Percentiles rank a stretch among this genome's conserved stretches.
Conservation (phyloP, 2,888 invertebrate genomes). For the Helobdella robusta region DNA sequence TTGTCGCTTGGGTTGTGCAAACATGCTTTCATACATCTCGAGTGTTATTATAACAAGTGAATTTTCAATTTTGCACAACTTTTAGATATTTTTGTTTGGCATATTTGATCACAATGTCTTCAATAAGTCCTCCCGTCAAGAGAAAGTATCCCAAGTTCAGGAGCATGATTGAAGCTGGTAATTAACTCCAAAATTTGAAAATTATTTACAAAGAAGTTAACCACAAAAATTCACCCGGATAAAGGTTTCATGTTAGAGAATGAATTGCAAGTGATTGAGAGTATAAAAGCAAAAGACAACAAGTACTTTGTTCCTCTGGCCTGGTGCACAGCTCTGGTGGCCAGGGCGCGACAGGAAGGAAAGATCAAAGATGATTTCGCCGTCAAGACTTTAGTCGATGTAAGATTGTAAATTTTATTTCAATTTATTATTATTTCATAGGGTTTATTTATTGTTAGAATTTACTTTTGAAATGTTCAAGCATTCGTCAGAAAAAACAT, state of each 20-base stretch:
- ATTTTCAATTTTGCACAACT: no score
- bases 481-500: no score
- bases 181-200: no score
- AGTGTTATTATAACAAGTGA: no score
- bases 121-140: constrained; percentile 59
- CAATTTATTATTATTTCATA: no score
- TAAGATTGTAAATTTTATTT: no score
- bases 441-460: no score
- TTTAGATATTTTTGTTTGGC: constrained; percentile 54
- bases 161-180: constrained; percentile 50
- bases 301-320: constrained; percentile 61
- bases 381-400: constrained; percentile 76
- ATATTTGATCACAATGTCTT: constrained; percentile 55
- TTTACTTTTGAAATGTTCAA: no score
- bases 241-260: constrained; percentile 58
- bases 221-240: no score
- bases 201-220: no score
- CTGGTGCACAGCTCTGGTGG: constrained; percentile 57
- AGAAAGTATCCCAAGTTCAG: constrained; percentile 52
- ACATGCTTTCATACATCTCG: no score
- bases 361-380: constrained; percentile 67
- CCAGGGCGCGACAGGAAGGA: constrained; percentile 54
- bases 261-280: constrained; percentile 56
- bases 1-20: no score
- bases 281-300: constrained; percentile 58